phyloP scores from a whole-genome alignment of 2,797 vertebrate species.

The Anolis apletophallus region DNA sequence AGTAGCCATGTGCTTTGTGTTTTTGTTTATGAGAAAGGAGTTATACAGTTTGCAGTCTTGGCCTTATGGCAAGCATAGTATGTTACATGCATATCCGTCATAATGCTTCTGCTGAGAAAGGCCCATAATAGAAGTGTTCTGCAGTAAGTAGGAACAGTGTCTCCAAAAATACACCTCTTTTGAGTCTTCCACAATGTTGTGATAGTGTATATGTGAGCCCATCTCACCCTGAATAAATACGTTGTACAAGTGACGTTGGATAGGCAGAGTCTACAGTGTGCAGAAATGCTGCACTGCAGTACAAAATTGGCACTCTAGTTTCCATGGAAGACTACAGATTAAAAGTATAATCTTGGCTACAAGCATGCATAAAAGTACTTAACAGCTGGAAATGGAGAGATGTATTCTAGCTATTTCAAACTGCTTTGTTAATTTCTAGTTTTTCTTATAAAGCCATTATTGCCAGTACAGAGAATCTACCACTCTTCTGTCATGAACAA shows the following conservation, averaged over 20 bases:
- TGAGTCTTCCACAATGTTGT: not conserved
- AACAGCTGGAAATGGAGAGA: no score
- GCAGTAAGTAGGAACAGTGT: not conserved
- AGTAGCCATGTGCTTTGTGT: not conserved
- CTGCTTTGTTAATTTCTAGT: no score
- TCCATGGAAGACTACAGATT: not conserved
- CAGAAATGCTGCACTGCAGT: not conserved
- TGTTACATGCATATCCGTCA: not conserved
- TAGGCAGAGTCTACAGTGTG: not conserved
- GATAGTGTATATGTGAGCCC: no score
- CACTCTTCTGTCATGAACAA: no score
- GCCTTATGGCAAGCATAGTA: slow-evolving; percentile 20
- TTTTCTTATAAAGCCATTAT: no score
- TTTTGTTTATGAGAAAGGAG: slow-evolving; percentile 12
- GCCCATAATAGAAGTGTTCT: not conserved
- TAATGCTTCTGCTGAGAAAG: slow-evolving; percentile 9
- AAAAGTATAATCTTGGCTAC: no score
- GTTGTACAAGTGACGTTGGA: no score
- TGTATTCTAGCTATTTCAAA: no score
- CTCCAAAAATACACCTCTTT: no score
- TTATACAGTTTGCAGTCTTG: not conserved
- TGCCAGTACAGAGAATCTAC: no score
- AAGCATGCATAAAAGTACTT: no score
- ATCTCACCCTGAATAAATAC: no score
- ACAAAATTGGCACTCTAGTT: not conserved